A percentile compares a stretch with the other conserved stretches of the same genome.
Evolutionary conservation across 2,113 vertebrate species (phyloP).

Genomic region (Bubalus kerabau): DNA sequence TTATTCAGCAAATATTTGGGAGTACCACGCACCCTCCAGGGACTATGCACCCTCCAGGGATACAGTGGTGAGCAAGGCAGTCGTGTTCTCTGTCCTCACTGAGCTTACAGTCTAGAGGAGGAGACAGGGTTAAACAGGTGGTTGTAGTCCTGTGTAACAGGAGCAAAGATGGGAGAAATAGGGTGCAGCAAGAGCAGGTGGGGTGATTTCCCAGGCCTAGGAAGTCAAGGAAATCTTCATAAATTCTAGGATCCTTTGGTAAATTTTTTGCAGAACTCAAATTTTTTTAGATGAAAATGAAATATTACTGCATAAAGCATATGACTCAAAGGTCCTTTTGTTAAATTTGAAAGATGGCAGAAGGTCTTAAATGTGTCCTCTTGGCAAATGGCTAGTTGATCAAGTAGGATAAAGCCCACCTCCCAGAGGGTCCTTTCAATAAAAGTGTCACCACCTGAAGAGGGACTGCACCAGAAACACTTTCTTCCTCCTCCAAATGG

Average conservation of each 20-base stretch:
- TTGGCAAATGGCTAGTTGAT: background rate
- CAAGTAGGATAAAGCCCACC: background rate
- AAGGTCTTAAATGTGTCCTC: background rate
- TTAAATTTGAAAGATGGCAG: background rate
- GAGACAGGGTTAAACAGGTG: too few species aligned
- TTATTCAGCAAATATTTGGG: background rate
- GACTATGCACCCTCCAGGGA: background rate
- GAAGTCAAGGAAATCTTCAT: background rate
- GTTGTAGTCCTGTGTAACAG: fast-evolving
- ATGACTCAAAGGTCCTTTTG: background rate
- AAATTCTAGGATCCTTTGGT: background rate
- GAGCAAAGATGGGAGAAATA: fast-evolving
- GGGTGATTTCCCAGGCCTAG: too few species aligned
- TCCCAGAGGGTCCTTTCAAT: background rate
- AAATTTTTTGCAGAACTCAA: background rate
- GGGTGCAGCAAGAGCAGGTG: fast-evolving
- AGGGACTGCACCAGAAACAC: background rate
- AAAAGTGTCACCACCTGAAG: fast-evolving
- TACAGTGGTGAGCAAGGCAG: too few species aligned
- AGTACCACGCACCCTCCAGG: background rate
- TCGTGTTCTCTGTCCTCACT: background rate
- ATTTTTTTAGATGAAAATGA: background rate
- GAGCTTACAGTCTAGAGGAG: background rate
- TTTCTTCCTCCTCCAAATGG: background rate
- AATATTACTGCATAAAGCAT: conserved; percentile 19